Base-by-base conservation (phyloP, 2,888 invertebrate genomes). In the Rhamphomyia laevipes region DNA sequence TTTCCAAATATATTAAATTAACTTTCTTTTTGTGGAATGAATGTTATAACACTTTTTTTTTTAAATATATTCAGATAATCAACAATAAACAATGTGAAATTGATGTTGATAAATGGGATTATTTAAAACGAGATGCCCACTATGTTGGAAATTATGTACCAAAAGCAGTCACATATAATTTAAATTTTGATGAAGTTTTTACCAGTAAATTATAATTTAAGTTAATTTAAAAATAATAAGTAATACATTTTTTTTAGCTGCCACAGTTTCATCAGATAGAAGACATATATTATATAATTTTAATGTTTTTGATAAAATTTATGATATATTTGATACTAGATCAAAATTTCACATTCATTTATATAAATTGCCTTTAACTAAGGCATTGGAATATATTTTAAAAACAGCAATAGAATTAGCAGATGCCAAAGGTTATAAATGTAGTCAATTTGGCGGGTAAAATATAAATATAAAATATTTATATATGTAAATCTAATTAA, bases 71-170 rank as follows among this genome's bases (percentile, higher is more conserved):
- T 13, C 41, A 77, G 74, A 75, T 82, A 53, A 74, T 81, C 1
- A 71, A 75, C 43, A 81, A 82, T 62, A 72, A 73, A 51, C 62
- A 68, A 33, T 77, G 74, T 53, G 76, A 75, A 10, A 67, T 81
- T 16, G 81, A 82, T 62, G 81, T 82, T 1, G 82, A 82, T 60
- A 80, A 81, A 60, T 79, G 77, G 74, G 83, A 84, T 58, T 83
- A 84, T 59, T 67, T 84, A 43, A 65, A 75, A 17, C 70, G 83
- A 18, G 83, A 82, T 59, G 69, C 71, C 41, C 65, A 70, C 46
- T 45, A 59, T 50, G 56, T 59, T 18, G 59, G 49, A 46, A 44
- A 54, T 15, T 21, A 37, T 9, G 1, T 42, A 10, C 17, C 23
- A 42, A 7, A 23, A n/a, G 11, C 35, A 40, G 21, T 48, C 10